Evolutionary conservation across 53 echinoderm and acorn worm genomes (phyloP).

Genomic region (Echinometra lucunter): DNA sequence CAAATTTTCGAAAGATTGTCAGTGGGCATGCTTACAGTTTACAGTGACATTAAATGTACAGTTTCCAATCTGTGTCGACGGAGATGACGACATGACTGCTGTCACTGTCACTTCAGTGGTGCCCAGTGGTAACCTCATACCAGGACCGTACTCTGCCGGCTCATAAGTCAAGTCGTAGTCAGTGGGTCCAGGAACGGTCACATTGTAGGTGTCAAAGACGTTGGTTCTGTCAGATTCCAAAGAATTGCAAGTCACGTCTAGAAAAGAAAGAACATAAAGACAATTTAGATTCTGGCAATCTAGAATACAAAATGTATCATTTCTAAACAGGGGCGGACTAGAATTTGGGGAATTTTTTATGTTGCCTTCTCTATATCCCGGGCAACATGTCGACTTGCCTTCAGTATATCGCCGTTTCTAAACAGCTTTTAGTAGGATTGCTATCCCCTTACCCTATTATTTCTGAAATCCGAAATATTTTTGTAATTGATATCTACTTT

Average conservation of each 20-base stretch:
- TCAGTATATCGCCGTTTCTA: too few species aligned
- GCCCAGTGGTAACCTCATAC: conserved; percentile 35
- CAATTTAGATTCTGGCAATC: too few species aligned
- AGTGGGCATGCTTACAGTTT: conserved; percentile 19
- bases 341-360: too few species aligned
- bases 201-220: conserved; percentile 30
- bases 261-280: background rate
- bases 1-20: background rate
- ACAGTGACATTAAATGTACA: conserved; percentile 55
- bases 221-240: conserved; percentile 9
- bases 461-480: background rate
- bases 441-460: too few species aligned
- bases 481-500: too few species aligned
- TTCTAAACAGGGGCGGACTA: too few species aligned
- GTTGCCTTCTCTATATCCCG: too few species aligned
- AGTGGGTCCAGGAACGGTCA: background rate
- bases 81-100: background rate
- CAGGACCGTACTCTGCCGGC: background rate
- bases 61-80: background rate
- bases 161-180: conserved; percentile 9
- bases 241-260: conserved; percentile 32
- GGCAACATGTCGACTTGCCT: too few species aligned
- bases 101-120: conserved; percentile 45
- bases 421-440: too few species aligned
- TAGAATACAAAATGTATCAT: too few species aligned